These are phyloP conservation scores for Sternotherus odoratus DNA, from an alignment of 2,797 vertebrate genomes.

Conservation along the genomic window DNA sequence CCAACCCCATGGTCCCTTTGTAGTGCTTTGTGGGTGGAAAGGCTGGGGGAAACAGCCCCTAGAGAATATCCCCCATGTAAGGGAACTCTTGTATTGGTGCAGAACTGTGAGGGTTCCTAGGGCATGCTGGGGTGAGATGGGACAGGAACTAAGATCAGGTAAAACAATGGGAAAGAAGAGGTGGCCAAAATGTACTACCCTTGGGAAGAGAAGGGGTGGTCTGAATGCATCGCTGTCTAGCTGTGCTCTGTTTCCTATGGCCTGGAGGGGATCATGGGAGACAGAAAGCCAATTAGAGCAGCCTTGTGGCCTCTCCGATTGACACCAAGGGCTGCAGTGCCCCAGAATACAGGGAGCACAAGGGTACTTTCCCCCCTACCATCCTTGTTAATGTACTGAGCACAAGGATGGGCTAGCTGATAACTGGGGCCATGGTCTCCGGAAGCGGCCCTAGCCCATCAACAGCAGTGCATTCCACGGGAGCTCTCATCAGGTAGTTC, in stretches of 20 bases:
- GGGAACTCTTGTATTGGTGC: not conserved
- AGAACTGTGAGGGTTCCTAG: too few species aligned
- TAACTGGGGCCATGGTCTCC: not conserved
- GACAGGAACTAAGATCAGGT: too few species aligned
- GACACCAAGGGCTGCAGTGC: not conserved
- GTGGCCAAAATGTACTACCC: too few species aligned
- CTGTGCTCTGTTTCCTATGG: not conserved
- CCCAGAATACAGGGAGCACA: not conserved
- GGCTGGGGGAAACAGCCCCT: not conserved
- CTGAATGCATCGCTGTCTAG: accelerated
- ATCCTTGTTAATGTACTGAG: not conserved
- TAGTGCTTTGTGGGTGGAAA: not conserved
- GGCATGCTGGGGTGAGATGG: too few species aligned
- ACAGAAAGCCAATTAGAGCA: accelerated
- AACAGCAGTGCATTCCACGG: accelerated
- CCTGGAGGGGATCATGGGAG: too few species aligned
- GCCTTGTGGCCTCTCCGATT: too few species aligned
- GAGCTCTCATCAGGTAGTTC: too few species aligned
- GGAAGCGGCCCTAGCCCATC: not conserved
- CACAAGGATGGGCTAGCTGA: not conserved
- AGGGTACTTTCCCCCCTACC: too few species aligned
- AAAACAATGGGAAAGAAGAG: too few species aligned
- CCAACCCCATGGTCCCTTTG: too few species aligned
- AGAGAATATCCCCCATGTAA: not conserved
- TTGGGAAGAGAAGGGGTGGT: not conserved